Evolutionary conservation across 2,888 invertebrate species (phyloP).

Genomic region (Ramazzottius varieornatus): DNA sequence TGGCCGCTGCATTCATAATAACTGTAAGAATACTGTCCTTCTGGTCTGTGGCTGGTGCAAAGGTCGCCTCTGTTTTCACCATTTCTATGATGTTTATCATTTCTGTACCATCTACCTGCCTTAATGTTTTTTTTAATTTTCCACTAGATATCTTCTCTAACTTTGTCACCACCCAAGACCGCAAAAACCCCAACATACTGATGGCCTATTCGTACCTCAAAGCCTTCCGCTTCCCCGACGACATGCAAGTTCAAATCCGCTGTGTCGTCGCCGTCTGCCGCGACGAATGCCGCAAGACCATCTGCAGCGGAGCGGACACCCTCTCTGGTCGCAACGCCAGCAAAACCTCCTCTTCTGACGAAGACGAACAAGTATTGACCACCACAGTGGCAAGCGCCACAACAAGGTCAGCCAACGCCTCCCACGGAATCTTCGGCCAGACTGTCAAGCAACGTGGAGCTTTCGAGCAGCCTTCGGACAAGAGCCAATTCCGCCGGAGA

Average conservation of each 20-base stretch:
- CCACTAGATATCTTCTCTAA: background rate
- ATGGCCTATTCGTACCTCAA: background rate
- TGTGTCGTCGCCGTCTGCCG: background rate
- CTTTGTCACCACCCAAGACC: background rate
- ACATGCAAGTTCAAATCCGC: background rate
- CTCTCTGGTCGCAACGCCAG: background rate
- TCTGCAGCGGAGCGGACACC: background rate
- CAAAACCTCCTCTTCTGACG: no score
- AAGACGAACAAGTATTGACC: background rate
- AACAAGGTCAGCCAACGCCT: background rate
- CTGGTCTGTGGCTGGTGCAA: no score
- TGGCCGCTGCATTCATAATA: no score
- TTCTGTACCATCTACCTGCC: no score
- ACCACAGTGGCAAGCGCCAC: background rate
- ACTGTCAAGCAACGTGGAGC: background rate
- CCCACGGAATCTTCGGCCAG: no score
- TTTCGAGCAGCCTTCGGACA: background rate
- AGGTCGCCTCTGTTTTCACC: no score
- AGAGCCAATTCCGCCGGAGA: background rate
- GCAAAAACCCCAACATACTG: background rate
- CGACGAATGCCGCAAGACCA: background rate
- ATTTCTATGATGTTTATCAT: no score
- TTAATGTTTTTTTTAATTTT: no score
- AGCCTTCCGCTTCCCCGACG: constrained; percentile 2
- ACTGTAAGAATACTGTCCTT: no score